phyloP scores from a whole-genome alignment of 2,888 invertebrate species.

The Latheticus oryzae region DNA sequence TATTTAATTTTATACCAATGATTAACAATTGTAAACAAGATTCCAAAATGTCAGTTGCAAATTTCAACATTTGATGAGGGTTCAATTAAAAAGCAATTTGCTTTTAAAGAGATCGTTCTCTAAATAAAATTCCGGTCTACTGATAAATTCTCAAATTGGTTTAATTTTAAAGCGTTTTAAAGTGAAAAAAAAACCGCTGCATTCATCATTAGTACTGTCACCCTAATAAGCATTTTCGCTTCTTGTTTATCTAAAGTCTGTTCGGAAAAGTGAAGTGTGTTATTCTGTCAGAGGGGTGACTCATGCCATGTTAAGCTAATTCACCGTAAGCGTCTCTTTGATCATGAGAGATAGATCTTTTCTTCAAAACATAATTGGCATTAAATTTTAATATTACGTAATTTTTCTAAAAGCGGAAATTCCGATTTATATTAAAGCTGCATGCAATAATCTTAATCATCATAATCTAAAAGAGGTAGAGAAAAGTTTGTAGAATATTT shows the following conservation, averaged over 20 bases:
- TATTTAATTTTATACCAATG: slow-evolving; percentile 24
- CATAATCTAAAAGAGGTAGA: slow-evolving; percentile 36
- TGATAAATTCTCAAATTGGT: slow-evolving; percentile 25
- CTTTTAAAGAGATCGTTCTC: slow-evolving; percentile 9
- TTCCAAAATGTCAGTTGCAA: slow-evolving; percentile 9
- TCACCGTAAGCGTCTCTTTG: slow-evolving; percentile 25
- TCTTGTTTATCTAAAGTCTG: slow-evolving; percentile 27
- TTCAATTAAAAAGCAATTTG: slow-evolving; percentile 24
- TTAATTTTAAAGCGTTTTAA: slow-evolving; percentile 6
- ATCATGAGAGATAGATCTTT: slow-evolving; percentile 16
- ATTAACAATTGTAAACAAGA: slow-evolving; percentile 12
- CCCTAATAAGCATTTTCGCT: slow-evolving; percentile 44
- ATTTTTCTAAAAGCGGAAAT: no score
- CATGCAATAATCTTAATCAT: slow-evolving; percentile 11
- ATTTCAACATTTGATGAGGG: slow-evolving; percentile 13
- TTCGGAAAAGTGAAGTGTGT: slow-evolving; percentile 19
- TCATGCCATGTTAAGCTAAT: slow-evolving; percentile 31
- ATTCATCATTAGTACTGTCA: slow-evolving; percentile 23
- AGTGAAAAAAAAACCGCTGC: neutral
- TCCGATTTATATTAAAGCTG: neutral
- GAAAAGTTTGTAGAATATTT: slow-evolving; percentile 43
- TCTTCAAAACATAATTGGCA: slow-evolving; percentile 20
- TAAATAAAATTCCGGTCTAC: slow-evolving; percentile 8
- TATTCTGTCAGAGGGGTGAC: slow-evolving; percentile 27
- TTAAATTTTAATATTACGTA: slow-evolving; percentile 17